Evolutionary conservation across 2,797 vertebrate genomes (phyloP).

Genomic region (Macrochelys suwanniensis): DNA sequence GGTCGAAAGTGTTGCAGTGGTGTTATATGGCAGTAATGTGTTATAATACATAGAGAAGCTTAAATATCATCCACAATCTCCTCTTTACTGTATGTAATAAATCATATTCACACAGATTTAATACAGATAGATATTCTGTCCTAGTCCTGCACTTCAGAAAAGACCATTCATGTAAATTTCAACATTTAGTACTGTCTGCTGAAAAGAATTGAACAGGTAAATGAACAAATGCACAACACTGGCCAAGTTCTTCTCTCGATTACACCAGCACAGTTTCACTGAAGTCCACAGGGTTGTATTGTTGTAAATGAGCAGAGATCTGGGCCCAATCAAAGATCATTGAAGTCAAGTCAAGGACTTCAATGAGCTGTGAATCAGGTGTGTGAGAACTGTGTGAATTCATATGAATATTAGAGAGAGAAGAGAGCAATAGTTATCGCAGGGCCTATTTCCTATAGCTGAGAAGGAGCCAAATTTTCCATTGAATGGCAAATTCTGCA

Average conservation of each 20-base stretch:
- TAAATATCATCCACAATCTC: background rate
- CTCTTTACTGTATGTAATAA: background rate
- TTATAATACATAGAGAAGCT: background rate
- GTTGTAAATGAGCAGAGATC: background rate
- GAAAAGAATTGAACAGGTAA: background rate
- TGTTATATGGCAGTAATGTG: fast-evolving
- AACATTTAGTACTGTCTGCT: background rate
- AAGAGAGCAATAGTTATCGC: background rate
- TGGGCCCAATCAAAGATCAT: background rate
- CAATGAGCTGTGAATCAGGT: background rate
- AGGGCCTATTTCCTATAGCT: background rate
- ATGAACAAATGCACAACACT: background rate
- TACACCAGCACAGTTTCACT: background rate
- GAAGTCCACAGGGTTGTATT: background rate
- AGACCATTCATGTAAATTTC: background rate
- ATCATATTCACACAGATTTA: background rate
- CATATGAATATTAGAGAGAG: background rate
- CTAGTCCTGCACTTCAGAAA: background rate
- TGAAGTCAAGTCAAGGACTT: background rate
- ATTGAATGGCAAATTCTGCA: background rate
- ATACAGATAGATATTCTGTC: background rate
- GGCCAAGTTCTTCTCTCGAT: background rate
- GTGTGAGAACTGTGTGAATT: background rate
- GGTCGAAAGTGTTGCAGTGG: background rate
- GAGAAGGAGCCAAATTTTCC: background rate